Evolutionary conservation across 2,113 vertebrate species (phyloP).

Genomic region (Haemorhous mexicanus): DNA sequence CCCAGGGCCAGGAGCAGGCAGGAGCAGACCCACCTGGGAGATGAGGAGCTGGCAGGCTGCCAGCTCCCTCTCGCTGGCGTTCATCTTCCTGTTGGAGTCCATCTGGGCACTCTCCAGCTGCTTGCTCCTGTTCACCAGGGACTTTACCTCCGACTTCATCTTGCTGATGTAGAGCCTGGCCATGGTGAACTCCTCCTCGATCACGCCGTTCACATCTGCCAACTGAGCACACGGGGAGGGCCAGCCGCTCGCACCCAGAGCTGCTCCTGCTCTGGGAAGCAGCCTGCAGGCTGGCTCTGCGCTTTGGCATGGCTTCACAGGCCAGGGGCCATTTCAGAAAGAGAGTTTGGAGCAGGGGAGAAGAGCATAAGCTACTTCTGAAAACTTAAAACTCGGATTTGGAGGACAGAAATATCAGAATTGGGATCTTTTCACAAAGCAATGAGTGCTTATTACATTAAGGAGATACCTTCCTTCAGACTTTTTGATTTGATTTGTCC

Average conservation of each 20-base stretch:
- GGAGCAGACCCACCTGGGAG: slow-evolving; percentile 56
- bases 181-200: slow-evolving; percentile 92
- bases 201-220: slow-evolving; percentile 83
- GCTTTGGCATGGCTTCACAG: fast-evolving
- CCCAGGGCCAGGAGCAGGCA: neutral
- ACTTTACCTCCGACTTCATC: slow-evolving; percentile 93
- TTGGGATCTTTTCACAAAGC: neutral
- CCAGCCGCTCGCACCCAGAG: fast-evolving
- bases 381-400: fast-evolving
- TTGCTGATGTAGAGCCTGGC: slow-evolving; percentile 91
- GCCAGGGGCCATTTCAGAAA: neutral
- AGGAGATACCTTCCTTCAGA: neutral
- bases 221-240: slow-evolving; percentile 54
- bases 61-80: slow-evolving; percentile 88
- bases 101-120: slow-evolving; percentile 87
- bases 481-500: neutral
- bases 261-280: fast-evolving
- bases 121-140: slow-evolving; percentile 87
- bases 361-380: neutral
- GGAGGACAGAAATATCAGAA: neutral
- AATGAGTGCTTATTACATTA: neutral
- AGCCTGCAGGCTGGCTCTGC: fast-evolving
- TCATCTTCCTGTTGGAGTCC: slow-evolving; percentile 88
- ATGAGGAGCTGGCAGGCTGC: slow-evolving; percentile 88
- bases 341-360: neutral